phyloP scores from a whole-genome alignment of 2,797 vertebrate genomes.

The Mastacembelus armatus region DNA sequence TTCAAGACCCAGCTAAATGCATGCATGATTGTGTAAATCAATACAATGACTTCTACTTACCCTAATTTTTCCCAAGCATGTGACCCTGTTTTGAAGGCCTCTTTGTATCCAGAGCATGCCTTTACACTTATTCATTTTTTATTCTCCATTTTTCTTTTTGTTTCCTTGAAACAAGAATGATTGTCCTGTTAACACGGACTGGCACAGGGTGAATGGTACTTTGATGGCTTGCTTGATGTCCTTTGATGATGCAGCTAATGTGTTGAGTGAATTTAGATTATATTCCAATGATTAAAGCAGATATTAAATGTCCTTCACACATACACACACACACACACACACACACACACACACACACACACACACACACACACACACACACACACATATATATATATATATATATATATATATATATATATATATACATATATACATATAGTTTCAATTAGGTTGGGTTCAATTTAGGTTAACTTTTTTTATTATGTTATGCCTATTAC shows the following conservation, averaged over 20 bases:
- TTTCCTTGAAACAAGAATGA: constrained; percentile 64
- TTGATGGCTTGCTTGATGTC: constrained; percentile 66
- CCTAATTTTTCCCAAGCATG: constrained; percentile 78
- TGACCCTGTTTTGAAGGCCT: constrained; percentile 83
- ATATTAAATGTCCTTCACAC: too few species aligned
- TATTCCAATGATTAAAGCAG: constrained; percentile 21
- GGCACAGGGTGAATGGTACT: constrained; percentile 69
- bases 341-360: too few species aligned
- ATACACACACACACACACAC: too few species aligned
- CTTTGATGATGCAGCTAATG: constrained; percentile 51
- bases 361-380: too few species aligned
- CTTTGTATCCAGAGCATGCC: constrained; percentile 81
- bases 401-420: background rate
- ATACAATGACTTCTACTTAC: constrained; percentile 78
- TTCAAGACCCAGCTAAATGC: constrained; percentile 69
- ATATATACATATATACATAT: too few species aligned
- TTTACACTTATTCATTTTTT: constrained; percentile 72
- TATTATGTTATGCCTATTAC: background rate
- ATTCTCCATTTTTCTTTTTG: constrained; percentile 63
- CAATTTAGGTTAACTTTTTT: too few species aligned
- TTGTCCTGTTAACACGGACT: constrained; percentile 70
- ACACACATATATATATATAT: background rate
- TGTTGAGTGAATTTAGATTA: constrained; percentile 44
- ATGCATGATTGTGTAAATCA: constrained; percentile 81
- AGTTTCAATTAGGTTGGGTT: too few species aligned